A percentile compares a stretch with the other conserved stretches of the same genome.
These are phyloP conservation scores for Leucophenga montana DNA, from an alignment of 2,888 invertebrate species.

Conservation along the genomic window DNA sequence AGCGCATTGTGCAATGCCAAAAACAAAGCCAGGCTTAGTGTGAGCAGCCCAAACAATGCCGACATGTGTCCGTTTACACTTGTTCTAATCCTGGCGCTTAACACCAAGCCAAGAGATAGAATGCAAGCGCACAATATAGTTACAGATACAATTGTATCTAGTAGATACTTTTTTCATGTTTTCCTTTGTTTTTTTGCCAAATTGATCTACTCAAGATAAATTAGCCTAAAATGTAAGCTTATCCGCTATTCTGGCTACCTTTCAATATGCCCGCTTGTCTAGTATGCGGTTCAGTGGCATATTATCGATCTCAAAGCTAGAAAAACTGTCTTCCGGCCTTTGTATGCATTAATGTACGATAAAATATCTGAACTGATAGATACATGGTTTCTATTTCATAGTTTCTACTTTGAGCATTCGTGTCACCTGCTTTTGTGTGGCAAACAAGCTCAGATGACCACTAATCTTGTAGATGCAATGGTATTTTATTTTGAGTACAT, in stretches of 20 bases:
- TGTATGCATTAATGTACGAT: neutral
- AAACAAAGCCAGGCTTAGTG: slow-evolving; percentile 3
- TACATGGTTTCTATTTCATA: neutral
- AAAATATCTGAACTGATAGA: neutral
- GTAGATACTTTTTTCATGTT: neutral
- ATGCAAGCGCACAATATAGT: slow-evolving; percentile 64
- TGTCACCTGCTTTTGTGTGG: neutral
- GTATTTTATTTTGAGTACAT: no score
- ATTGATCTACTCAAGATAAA: slow-evolving; percentile 69
- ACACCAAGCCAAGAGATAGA: slow-evolving; percentile 21
- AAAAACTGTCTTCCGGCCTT: slow-evolving; percentile 1
- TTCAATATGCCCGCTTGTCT: no score
- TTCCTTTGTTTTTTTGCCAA: slow-evolving; percentile 42
- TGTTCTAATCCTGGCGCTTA: slow-evolving; percentile 49
- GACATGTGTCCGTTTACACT: slow-evolving; percentile 40
- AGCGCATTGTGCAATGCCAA: slow-evolving; percentile 53
- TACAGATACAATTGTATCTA: slow-evolving; percentile 49
- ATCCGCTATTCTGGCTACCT: slow-evolving; percentile 10
- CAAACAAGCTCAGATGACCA: slow-evolving; percentile 13
- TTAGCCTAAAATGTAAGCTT: slow-evolving; percentile 61
- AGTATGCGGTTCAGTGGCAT: neutral
- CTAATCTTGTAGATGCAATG: slow-evolving; percentile 1
- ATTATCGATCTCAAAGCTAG: neutral
- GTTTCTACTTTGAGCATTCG: neutral
- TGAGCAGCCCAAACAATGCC: neutral